Evolutionary conservation across 2,797 vertebrate genomes (phyloP).

Genomic region (Spatula versicolor): DNA sequence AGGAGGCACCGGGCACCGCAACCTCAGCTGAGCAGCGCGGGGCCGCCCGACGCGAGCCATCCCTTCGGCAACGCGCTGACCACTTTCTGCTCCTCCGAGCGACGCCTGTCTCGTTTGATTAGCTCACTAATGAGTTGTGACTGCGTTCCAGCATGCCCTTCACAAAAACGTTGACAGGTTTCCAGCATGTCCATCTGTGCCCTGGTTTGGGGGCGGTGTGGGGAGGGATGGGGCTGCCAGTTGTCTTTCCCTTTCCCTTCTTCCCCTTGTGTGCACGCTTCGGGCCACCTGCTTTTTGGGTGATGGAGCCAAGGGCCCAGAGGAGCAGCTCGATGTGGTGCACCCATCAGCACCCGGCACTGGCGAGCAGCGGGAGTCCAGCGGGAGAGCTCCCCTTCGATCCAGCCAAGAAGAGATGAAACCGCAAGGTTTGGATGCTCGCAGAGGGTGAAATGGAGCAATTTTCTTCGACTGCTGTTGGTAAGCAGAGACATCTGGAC

Average conservation of each 20-base stretch:
- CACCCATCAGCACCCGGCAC: no score
- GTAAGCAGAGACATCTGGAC: background rate
- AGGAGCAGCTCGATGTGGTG: slow-evolving; percentile 12
- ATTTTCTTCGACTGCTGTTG: background rate
- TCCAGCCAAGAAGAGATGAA: background rate
- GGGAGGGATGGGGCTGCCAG: slow-evolving; percentile 43
- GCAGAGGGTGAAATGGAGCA: background rate
- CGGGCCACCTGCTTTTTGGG: slow-evolving; percentile 63
- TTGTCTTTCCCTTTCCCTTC: slow-evolving; percentile 40
- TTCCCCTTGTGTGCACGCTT: slow-evolving; percentile 10
- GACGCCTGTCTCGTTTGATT: background rate
- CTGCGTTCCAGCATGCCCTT: slow-evolving; percentile 22
- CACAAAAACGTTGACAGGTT: background rate
- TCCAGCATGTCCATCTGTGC: slow-evolving; percentile 61
- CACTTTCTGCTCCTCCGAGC: slow-evolving; percentile 1
- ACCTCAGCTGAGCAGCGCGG: background rate
- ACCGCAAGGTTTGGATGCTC: background rate
- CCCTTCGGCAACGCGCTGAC: background rate
- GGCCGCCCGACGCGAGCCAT: background rate
- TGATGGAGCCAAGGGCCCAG: slow-evolving; percentile 43
- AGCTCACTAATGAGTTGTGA: slow-evolving; percentile 50
- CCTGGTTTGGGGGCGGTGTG: background rate
- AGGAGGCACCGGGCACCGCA: background rate
- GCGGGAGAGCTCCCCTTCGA: background rate
- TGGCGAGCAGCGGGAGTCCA: background rate